Conservation (phyloP, 2,888 invertebrate species). For the Caradrina clavipalpis region DNA sequence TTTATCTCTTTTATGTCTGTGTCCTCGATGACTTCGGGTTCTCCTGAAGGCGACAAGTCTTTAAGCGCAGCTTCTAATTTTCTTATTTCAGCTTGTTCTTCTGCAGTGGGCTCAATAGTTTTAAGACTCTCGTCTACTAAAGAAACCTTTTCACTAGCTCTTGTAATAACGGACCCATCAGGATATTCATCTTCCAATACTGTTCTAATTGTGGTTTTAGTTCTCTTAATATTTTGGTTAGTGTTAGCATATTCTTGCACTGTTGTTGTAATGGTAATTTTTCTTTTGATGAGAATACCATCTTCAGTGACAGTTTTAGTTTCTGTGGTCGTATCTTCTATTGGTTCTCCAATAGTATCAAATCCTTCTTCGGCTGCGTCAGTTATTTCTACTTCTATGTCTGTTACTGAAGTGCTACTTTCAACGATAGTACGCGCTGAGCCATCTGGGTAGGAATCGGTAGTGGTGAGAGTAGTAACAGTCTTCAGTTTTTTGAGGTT, state of each 20-base stretch:
- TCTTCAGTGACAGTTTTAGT: conserved; percentile 73
- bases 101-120: conserved; percentile 19
- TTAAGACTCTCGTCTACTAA: conserved; percentile 75
- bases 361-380: conserved; percentile 71
- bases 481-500: conserved; percentile 76
- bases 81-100: conserved; percentile 44
- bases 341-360: conserved; percentile 70
- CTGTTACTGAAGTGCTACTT: conserved; percentile 74
- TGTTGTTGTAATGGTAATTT: conserved; percentile 75
- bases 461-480: conserved; percentile 78
- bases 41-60: conserved; percentile 60
- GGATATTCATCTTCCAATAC: conserved; percentile 83
- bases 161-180: conserved; percentile 81
- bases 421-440: conserved; percentile 71
- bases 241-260: conserved; percentile 75
- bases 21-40: conserved; percentile 66
- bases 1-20: conserved; percentile 66
- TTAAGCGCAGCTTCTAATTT: conserved; percentile 59
- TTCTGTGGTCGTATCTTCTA: conserved; percentile 71
- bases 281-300: conserved; percentile 75
- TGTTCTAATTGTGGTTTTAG: conserved; percentile 80
- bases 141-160: conserved; percentile 82
- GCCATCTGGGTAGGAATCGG: conserved; percentile 82
- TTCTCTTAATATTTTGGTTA: conserved; percentile 71
- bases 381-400: conserved; percentile 68